Conservation (phyloP, 2,113 vertebrate genomes). For the Hypocryptadius cinnamomeus region DNA sequence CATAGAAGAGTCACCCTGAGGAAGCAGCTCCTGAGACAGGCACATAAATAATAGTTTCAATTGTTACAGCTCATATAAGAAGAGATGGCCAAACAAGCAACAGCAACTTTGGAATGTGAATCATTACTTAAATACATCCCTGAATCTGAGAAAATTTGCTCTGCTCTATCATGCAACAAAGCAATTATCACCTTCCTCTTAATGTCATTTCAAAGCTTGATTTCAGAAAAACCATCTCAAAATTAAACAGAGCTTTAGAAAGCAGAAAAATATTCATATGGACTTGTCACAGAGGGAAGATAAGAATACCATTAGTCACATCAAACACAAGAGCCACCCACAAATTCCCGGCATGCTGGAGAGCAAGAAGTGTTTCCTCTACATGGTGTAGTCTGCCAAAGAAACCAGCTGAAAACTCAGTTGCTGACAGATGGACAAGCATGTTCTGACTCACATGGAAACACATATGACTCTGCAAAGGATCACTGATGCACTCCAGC, state of each 20-base stretch:
- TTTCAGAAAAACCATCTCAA: background rate
- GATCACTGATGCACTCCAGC: background rate
- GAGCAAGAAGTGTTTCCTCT: background rate
- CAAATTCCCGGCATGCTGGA: background rate
- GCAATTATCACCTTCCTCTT: background rate
- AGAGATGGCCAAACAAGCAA: background rate
- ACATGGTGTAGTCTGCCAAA: background rate
- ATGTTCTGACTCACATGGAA: background rate
- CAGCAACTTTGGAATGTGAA: background rate
- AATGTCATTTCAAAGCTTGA: background rate
- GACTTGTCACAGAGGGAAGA: background rate
- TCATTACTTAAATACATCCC: background rate
- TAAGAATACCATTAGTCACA: background rate
- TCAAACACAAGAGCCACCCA: background rate
- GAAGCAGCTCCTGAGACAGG: background rate
- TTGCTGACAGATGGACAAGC: background rate
- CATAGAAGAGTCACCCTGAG: background rate
- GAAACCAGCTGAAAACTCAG: background rate
- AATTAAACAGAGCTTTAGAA: background rate
- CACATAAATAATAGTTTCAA: background rate
- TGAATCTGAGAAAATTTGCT: background rate
- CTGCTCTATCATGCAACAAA: background rate
- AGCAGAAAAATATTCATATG: background rate
- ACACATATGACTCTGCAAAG: too few relatives aligned
- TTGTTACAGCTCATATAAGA: background rate